Percentiles rank a stretch among this genome's conserved stretches.
Evolutionary conservation across 2,113 vertebrate genomes (phyloP).

Genomic region (Orthochromis malagaraziensis): DNA sequence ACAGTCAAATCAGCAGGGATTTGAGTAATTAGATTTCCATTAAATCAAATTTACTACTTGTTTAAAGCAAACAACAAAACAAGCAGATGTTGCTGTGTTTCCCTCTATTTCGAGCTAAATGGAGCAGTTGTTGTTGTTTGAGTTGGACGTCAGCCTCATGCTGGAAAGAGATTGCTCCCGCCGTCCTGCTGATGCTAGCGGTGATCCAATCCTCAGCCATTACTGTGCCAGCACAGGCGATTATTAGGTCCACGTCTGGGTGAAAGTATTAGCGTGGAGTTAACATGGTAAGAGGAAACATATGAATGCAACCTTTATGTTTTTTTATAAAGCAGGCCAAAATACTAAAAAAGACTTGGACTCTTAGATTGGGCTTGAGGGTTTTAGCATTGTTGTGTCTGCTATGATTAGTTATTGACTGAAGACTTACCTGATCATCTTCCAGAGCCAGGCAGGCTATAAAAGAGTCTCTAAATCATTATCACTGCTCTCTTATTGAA

Average conservation of each 20-base stretch:
- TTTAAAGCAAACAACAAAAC: background rate
- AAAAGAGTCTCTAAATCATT: background rate
- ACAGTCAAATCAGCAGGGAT: conserved; percentile 1
- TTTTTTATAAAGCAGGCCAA: background rate
- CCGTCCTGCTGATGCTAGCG: background rate
- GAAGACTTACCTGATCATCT: background rate
- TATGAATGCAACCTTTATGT: background rate
- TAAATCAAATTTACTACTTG: conserved; percentile 4
- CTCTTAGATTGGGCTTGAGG: background rate
- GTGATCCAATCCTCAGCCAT: background rate
- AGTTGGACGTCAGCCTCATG: background rate
- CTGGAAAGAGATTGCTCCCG: background rate
- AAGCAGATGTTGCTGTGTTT: background rate
- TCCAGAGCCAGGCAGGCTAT: background rate
- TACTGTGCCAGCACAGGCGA: background rate
- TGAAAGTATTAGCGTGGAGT: background rate
- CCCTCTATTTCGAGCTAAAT: background rate
- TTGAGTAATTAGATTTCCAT: conserved; percentile 29
- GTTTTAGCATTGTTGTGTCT: background rate
- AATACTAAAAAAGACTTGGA: background rate
- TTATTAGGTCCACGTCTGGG: conserved; percentile 23
- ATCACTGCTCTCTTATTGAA: background rate
- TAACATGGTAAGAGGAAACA: background rate
- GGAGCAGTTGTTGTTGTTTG: background rate
- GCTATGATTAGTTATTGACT: background rate